Percentiles rank a stretch among this genome's conserved stretches.
phyloP scores from a whole-genome alignment of 1,140 invertebrate genomes.

The Philotrypesis tridentata region DNA sequence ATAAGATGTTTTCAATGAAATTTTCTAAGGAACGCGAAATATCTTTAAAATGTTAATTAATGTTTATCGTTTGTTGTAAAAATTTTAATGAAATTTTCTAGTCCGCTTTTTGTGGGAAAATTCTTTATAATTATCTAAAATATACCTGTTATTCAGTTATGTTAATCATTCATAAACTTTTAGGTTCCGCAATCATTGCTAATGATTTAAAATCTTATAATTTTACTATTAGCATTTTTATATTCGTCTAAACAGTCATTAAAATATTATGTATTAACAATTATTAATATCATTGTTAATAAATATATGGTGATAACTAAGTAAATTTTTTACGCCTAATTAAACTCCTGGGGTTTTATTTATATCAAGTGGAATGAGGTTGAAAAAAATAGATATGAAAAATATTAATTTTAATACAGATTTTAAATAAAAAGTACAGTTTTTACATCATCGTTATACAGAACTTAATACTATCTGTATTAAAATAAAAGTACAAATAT shows the following conservation, averaged over 20 bases:
- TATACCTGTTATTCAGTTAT: not conserved
- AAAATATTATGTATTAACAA: slow-evolving; percentile 31
- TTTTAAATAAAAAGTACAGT: slow-evolving; percentile 47
- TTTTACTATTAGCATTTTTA: not conserved
- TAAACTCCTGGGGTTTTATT: not conserved
- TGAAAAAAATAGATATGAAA: slow-evolving; percentile 25
- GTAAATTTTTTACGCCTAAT: not conserved
- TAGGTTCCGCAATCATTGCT: not conserved
- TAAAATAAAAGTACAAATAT: slow-evolving; percentile 47
- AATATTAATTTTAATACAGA: slow-evolving; percentile 41
- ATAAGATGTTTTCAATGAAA: not conserved
- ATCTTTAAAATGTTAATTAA: not conserved
- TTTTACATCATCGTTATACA: slow-evolving; percentile 31
- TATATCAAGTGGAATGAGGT: not conserved
- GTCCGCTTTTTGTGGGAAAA: not conserved
- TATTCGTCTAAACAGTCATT: not conserved
- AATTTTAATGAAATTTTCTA: not conserved
- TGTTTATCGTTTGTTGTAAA: not conserved
- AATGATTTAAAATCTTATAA: not conserved
- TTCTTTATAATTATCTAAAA: not conserved
- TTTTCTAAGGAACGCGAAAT: not conserved
- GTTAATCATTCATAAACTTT: not conserved
- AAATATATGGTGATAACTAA: not conserved
- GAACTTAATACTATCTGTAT: slow-evolving; percentile 32
- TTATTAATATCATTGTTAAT: slow-evolving; percentile 39